Percentiles rank a stretch among this genome's conserved stretches.
phyloP scores from a whole-genome alignment of 2,113 vertebrate species.

The Rhagologus leucostigma region DNA sequence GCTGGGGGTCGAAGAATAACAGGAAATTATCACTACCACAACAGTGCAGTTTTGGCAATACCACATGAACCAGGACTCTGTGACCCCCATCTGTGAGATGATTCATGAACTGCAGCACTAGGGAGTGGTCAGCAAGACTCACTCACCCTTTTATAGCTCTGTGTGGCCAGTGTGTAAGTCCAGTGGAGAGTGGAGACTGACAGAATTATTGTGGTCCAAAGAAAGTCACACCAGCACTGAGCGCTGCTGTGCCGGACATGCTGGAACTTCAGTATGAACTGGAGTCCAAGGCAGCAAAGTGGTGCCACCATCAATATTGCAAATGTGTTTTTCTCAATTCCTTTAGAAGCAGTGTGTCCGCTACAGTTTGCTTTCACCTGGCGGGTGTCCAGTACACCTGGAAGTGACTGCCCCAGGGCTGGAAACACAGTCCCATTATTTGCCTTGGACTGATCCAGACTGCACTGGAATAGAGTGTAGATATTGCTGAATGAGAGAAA shows the following conservation, averaged over 20 bases:
- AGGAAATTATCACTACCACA: neutral
- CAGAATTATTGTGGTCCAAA: neutral
- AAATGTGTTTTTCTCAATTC: neutral
- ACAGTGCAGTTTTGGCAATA: too few relatives aligned
- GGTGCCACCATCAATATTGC: neutral
- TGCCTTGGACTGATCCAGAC: neutral
- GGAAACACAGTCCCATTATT: neutral
- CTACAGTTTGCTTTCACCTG: neutral
- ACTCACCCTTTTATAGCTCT: neutral
- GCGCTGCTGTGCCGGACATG: neutral
- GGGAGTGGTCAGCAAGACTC: neutral
- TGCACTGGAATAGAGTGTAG: neutral
- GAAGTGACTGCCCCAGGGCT: neutral
- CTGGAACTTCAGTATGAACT: neutral
- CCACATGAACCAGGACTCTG: neutral
- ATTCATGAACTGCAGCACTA: neutral
- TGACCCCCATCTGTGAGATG: neutral
- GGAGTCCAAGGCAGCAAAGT: neutral
- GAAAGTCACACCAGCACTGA: neutral
- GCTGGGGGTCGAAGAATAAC: neutral
- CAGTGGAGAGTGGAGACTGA: neutral
- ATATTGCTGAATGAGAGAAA: neutral
- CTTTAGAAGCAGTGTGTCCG: neutral
- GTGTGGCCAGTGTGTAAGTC: neutral
- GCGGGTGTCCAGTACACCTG: neutral